These are phyloP conservation scores for Cheumatopsyche charites DNA, from an alignment of 1,140 invertebrate genomes.

Conservation along the genomic window DNA sequence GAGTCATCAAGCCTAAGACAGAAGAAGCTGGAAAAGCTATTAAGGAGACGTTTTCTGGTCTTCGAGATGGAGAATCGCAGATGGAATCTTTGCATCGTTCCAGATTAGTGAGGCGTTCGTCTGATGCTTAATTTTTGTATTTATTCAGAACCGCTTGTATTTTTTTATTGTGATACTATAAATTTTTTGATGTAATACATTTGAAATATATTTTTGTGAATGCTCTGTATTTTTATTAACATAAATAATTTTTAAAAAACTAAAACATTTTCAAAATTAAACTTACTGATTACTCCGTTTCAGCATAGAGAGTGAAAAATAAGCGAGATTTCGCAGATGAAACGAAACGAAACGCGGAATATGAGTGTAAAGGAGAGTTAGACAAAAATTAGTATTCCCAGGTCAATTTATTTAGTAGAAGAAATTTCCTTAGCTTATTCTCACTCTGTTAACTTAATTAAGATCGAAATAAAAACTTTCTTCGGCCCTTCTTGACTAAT, in stretches of 20 bases:
- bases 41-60: slow-evolving; percentile 30
- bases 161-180: no score
- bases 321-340: no score
- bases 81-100: slow-evolving; percentile 34
- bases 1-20: slow-evolving; percentile 39
- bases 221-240: no score
- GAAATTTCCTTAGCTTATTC: slow-evolving; percentile 7
- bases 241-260: no score
- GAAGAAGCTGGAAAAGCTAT: slow-evolving; percentile 33
- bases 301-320: no score
- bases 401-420: slow-evolving; percentile 35
- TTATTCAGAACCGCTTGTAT: no score
- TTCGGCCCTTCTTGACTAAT: slow-evolving; percentile 46
- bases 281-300: no score
- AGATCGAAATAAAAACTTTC: slow-evolving; percentile 46
- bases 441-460: slow-evolving; percentile 41
- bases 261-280: no score
- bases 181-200: no score
- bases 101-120: slow-evolving; percentile 34
- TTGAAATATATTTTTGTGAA: no score
- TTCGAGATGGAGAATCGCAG: slow-evolving; percentile 17
- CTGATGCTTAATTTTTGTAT: background rate
- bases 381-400: slow-evolving; percentile 18
- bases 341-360: no score
- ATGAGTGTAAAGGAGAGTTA: no score